Conservation (phyloP, 1,140 invertebrate species). For the Triops cancriformis region DNA sequence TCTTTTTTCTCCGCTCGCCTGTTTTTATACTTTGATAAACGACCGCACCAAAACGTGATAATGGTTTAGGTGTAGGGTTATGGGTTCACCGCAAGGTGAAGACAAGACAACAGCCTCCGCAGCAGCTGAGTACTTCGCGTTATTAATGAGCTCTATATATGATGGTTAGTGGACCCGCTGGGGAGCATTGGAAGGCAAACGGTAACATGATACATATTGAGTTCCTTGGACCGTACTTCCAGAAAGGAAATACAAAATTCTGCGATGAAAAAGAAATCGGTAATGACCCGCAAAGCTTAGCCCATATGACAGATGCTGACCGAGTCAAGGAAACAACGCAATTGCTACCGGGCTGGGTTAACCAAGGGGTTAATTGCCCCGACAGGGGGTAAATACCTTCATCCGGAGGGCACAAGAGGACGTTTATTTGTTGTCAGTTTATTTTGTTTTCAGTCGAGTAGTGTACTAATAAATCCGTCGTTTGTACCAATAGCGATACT, state of each 20-base stretch:
- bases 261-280: neutral
- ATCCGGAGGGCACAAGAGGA: too few relatives aligned
- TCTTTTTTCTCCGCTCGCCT: neutral
- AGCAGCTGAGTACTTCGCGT: neutral
- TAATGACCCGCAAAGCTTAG: neutral
- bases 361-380: too few relatives aligned
- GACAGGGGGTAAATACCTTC: too few relatives aligned
- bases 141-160: neutral
- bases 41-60: neutral
- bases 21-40: neutral
- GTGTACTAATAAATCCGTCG: too few relatives aligned
- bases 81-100: neutral
- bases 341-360: too few relatives aligned
- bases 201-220: neutral
- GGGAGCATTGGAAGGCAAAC: neutral
- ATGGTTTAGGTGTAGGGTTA: neutral
- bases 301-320: too few relatives aligned
- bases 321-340: too few relatives aligned
- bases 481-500: too few relatives aligned
- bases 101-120: neutral
- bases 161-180: neutral
- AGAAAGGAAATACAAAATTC: neutral
- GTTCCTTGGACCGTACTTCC: neutral
- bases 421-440: too few relatives aligned
- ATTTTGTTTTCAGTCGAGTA: too few relatives aligned